Percentiles rank a stretch among this genome's conserved stretches.
These are phyloP conservation scores for Momotus momota DNA, from an alignment of 2,797 vertebrate genomes.

Conservation along the genomic window DNA sequence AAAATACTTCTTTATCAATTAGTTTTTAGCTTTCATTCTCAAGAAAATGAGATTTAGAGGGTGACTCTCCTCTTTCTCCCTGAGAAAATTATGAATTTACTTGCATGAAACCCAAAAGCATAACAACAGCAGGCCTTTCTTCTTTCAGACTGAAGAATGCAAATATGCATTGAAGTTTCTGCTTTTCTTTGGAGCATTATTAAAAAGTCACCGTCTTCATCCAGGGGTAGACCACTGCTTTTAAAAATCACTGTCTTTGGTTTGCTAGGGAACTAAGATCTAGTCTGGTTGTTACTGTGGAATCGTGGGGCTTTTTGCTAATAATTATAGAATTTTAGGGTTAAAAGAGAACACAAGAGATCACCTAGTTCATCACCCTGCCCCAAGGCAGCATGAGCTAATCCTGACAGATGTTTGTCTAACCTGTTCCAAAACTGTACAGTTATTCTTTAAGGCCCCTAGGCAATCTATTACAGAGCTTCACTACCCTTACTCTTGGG, in stretches of 20 bases:
- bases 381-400: conserved; percentile 54
- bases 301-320: background rate
- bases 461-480: conserved; percentile 26
- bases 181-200: background rate
- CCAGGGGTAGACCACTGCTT: background rate
- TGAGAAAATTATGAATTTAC: background rate
- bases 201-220: background rate
- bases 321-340: conserved; percentile 5
- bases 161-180: background rate
- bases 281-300: background rate
- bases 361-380: conserved; percentile 46
- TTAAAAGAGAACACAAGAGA: conserved; percentile 21
- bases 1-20: background rate
- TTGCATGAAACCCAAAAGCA: background rate
- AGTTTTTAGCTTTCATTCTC: background rate
- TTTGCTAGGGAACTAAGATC: background rate
- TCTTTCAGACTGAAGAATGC: background rate
- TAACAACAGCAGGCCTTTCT: background rate
- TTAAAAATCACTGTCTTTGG: background rate
- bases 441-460: conserved; percentile 34
- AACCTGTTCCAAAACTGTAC: conserved; percentile 53
- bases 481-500: conserved; percentile 5
- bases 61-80: background rate
- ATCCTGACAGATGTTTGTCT: conserved; percentile 58
- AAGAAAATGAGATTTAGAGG: background rate